Evolutionary conservation across 2,113 vertebrate genomes (phyloP), one percentile per base, ranked within the genome.

Genomic region (Holacanthus passer): DNA sequence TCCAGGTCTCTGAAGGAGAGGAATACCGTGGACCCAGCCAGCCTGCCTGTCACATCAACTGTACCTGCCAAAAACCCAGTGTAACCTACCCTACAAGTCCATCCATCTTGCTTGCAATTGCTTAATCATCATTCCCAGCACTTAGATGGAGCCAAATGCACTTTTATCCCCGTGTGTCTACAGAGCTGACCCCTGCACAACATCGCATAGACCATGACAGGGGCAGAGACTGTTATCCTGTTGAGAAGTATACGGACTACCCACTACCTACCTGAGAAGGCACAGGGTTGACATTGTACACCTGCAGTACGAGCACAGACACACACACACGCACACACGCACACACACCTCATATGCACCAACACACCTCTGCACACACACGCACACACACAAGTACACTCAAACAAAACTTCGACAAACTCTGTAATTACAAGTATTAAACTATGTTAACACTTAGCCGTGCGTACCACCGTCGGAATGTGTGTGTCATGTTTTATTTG

Each of bases 401-500:
- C 73, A 86, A 58, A 65, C 37, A 67, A 81, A 32, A 68, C 68
- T 77, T 82, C 27, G n/a, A 73, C 24, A 86, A 77, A 82, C 81
- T 73, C 62, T 93, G 92, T 94, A 91, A 91, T 91, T 91, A 93
- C 64, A 81, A 84, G 77, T 93, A 92, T 92, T 88, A 85, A 84
- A 73, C 79, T 91, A 91, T 91, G 88, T 92, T 93, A 90, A 85
- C 89, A 88, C 82, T 86, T 91, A 87, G 82, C 83, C 60, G 82
- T 89, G 88, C 87, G 90, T 90, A 82, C 87, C 86, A 88, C 78
- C 22, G 72, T 92, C 87, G 83, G 84, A 86, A 87, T 91, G 73
- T 56, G 55, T 87, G 80, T 90, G 89, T 91, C 87, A 86, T 73
- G 85, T 90, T 94, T 92, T 82, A 81, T 91, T 94, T 92, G 88